Percentiles rank a stretch among this genome's conserved stretches.
phyloP scores from a whole-genome alignment of 2,888 invertebrate genomes.

The Cerastis leucographa region DNA sequence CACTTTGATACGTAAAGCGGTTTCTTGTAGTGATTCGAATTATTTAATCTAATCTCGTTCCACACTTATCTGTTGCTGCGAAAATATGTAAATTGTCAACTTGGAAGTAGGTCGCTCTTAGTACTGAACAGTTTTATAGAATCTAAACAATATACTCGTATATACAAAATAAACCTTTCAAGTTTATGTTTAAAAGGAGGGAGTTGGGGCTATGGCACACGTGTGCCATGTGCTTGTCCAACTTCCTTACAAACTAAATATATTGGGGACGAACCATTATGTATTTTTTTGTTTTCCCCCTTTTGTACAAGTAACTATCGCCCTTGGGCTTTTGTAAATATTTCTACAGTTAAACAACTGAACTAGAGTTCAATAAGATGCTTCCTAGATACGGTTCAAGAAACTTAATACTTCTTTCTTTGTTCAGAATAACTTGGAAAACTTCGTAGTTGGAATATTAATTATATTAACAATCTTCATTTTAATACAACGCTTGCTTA shows the following conservation, averaged over 20 bases:
- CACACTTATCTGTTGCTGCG: background rate
- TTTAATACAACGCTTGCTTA: background rate
- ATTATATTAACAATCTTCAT: background rate
- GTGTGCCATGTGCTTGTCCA: background rate
- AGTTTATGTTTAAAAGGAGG: background rate
- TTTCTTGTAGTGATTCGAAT: slow-evolving; percentile 13
- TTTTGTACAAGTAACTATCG: too few relatives aligned
- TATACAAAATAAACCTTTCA: background rate
- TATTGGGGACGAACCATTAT: background rate
- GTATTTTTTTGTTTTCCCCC: background rate
- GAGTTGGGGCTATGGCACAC: background rate
- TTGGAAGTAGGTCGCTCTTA: slow-evolving; percentile 1
- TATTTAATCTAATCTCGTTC: slow-evolving; percentile 20
- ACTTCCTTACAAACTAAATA: background rate
- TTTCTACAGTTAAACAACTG: background rate
- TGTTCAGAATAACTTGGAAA: background rate
- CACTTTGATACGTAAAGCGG: slow-evolving; percentile 22
- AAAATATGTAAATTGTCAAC: slow-evolving; percentile 20
- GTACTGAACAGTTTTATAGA: slow-evolving; percentile 3
- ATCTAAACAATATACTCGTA: background rate
- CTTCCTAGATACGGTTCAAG: background rate
- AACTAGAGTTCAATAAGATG: too few relatives aligned
- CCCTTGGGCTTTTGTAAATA: background rate
- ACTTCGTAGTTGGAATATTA: slow-evolving; percentile 1
- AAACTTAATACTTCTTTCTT: background rate